Evolutionary conservation across 2,113 vertebrate species (phyloP).

Genomic region (Struthio camelus): DNA sequence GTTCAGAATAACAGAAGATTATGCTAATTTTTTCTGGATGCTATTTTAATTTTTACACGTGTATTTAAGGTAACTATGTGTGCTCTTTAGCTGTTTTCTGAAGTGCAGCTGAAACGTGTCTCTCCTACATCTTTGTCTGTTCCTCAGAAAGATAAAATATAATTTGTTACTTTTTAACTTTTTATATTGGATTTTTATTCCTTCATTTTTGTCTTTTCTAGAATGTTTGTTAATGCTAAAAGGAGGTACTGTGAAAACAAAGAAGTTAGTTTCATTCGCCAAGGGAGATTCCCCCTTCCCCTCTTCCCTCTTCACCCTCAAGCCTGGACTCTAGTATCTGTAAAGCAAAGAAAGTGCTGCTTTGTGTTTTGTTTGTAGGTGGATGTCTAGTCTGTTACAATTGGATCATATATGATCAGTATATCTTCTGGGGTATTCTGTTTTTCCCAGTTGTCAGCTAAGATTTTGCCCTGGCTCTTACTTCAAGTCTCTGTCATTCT

Average conservation of each 20-base stretch:
- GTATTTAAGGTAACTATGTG: neutral
- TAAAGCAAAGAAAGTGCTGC: neutral
- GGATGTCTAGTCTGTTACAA: neutral
- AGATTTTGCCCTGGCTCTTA: conserved; percentile 15
- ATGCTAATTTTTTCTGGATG: neutral
- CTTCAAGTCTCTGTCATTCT: neutral
- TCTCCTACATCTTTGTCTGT: neutral
- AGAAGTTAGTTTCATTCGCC: neutral
- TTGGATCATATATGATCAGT: neutral
- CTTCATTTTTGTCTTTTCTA: neutral
- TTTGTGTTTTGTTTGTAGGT: neutral
- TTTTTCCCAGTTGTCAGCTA: neutral
- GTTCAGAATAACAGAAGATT: neutral
- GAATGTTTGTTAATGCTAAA: neutral
- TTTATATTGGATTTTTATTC: rapidly evolving
- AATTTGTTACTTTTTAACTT: no score
- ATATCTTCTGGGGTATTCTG: neutral
- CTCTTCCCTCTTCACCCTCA: neutral
- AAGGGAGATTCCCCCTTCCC: neutral
- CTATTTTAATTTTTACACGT: neutral
- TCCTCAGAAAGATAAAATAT: neutral
- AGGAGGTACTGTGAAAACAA: neutral
- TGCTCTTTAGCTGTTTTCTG: neutral
- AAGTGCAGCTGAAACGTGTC: neutral
- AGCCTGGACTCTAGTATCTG: neutral